A percentile compares a stretch with the other conserved stretches of the same genome.
phyloP scores from a whole-genome alignment of 2,888 invertebrate species.

The Criorhina ranunculi region DNA sequence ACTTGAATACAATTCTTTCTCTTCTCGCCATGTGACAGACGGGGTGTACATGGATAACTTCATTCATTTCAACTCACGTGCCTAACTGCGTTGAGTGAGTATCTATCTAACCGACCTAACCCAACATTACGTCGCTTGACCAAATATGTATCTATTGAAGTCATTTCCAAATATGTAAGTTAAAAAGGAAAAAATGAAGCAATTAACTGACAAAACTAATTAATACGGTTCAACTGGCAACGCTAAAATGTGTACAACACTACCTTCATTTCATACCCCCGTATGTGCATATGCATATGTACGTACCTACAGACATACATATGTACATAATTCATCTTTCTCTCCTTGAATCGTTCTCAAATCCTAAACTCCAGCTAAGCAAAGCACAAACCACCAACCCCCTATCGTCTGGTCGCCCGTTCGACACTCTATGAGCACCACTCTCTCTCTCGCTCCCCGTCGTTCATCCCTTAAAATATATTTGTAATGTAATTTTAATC shows the following conservation, averaged over 20 bases:
- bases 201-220: slow-evolving; percentile 7
- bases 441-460: slow-evolving; percentile 76
- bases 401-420: slow-evolving; percentile 6
- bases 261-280: slow-evolving; percentile 49
- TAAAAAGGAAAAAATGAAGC: background rate
- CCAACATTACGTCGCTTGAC: background rate
- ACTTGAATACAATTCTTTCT: too few relatives aligned
- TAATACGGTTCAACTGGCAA: slow-evolving; percentile 54
- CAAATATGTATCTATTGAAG: background rate
- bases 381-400: slow-evolving; percentile 13
- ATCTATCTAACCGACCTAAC: background rate
- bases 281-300: slow-evolving; percentile 18
- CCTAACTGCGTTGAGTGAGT: too few relatives aligned
- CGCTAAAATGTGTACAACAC: slow-evolving; percentile 44
- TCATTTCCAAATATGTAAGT: background rate
- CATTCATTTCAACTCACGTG: background rate
- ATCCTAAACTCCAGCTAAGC: slow-evolving; percentile 62
- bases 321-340: slow-evolving; percentile 53
- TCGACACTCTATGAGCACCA: slow-evolving; percentile 23
- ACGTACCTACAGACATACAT: slow-evolving; percentile 11
- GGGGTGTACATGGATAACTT: background rate
- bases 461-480: slow-evolving; percentile 76
- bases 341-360: slow-evolving; percentile 64
- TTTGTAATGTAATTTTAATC: slow-evolving; percentile 79
- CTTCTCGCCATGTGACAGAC: too few relatives aligned